Percentiles rank a stretch among this genome's conserved stretches.
Conservation (phyloP, 2,797 vertebrate species). For the Cheirogaleus major region DNA sequence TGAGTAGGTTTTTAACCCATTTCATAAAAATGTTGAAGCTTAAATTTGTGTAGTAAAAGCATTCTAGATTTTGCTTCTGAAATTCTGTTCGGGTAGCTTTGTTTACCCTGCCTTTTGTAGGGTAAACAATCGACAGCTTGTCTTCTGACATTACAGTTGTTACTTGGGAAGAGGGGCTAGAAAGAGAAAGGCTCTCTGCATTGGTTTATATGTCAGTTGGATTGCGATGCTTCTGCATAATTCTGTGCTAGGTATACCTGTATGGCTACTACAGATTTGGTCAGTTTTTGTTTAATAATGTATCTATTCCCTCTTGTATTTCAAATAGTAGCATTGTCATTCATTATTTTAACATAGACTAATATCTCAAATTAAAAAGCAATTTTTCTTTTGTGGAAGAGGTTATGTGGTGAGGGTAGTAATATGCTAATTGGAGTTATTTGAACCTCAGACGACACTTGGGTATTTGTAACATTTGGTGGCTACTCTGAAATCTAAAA, state of each 20-base stretch:
- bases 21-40: not conserved
- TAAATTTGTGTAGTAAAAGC: not conserved
- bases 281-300: not conserved
- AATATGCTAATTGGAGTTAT: not conserved
- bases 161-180: not conserved
- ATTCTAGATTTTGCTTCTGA: conserved; percentile 9
- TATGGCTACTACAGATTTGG: not conserved
- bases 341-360: not conserved
- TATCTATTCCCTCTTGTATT: not conserved
- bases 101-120: not conserved
- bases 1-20: not conserved
- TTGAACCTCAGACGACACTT: not conserved
- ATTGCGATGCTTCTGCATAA: not conserved
- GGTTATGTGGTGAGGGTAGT: not conserved
- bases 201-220: not conserved
- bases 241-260: not conserved
- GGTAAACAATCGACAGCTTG: not conserved
- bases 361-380: not conserved
- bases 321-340: not conserved
- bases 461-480: not conserved
- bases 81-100: not conserved
- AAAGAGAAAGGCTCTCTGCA: not conserved
- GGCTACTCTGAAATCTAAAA: not conserved
- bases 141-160: not conserved
- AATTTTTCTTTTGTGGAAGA: not conserved